Conservation (phyloP, 1,140 invertebrate genomes). For the Tenebrio molitor region DNA sequence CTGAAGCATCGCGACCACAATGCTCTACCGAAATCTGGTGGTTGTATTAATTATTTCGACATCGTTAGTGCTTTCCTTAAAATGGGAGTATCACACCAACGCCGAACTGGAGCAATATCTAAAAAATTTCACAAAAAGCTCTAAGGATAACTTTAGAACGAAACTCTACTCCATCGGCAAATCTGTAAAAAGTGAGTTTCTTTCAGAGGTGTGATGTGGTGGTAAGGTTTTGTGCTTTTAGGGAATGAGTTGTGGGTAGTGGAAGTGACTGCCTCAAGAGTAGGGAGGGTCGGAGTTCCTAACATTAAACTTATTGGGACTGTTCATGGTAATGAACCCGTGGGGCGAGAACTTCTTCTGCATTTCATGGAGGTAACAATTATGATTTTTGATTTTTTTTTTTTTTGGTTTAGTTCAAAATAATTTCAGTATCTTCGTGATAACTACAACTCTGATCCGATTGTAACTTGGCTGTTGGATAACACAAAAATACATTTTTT, state of each 20-base stretch:
- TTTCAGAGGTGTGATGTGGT: too few relatives aligned
- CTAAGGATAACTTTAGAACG: slow-evolving; percentile 48
- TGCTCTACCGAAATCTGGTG: background rate
- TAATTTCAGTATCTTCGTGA: slow-evolving; percentile 66
- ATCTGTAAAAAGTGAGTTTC: slow-evolving; percentile 57
- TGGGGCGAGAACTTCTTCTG: slow-evolving; percentile 71
- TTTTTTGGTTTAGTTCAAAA: slow-evolving; percentile 12
- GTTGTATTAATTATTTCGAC: background rate
- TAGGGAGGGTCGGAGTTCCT: slow-evolving; percentile 68
- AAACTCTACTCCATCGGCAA: slow-evolving; percentile 62
- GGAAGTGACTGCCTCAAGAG: slow-evolving; percentile 69
- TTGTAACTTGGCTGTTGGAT: slow-evolving; percentile 66
- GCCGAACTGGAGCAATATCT: slow-evolving; percentile 60
- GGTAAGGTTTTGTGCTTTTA: slow-evolving; percentile 58
- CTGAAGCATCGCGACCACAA: background rate
- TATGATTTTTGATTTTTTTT: slow-evolving; percentile 3
- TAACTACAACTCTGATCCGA: slow-evolving; percentile 65
- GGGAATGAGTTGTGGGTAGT: slow-evolving; percentile 74
- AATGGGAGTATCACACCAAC: slow-evolving; percentile 63
- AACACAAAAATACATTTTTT: slow-evolving; percentile 71
- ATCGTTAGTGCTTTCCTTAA: slow-evolving; percentile 38
- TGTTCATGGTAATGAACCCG: slow-evolving; percentile 73
- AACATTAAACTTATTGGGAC: slow-evolving; percentile 73
- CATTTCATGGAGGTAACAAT: slow-evolving; percentile 69
- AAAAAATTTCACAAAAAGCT: slow-evolving; percentile 51